Percentiles rank a stretch among this genome's conserved stretches.
Conservation (phyloP, 2,888 invertebrate genomes). For the Trichacis sp. region DNA sequence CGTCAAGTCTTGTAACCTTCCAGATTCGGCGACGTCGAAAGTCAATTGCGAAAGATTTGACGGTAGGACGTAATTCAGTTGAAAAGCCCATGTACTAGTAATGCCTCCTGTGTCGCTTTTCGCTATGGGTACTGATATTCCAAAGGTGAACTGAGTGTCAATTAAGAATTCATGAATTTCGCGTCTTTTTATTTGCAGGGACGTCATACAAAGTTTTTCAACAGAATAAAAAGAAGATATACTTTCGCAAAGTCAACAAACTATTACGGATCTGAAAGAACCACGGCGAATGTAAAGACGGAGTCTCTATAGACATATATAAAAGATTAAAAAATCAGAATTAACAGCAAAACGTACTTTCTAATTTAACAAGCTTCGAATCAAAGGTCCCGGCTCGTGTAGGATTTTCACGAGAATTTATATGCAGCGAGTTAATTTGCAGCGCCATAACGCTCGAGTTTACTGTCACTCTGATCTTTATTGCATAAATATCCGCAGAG, state of each 20-base stretch:
- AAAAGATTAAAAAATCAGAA: conserved; percentile 29
- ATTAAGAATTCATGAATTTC: too few species aligned
- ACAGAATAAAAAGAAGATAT: too few species aligned
- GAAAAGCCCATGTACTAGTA: conserved; percentile 57
- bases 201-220: too few species aligned
- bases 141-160: conserved; percentile 55
- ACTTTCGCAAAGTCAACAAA: conserved; percentile 1
- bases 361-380: conserved; percentile 44
- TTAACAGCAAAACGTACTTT: conserved; percentile 39
- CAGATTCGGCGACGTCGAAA: conserved; percentile 53
- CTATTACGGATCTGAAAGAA: not conserved
- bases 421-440: conserved; percentile 28
- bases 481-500: conserved; percentile 22
- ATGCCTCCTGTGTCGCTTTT: conserved; percentile 58
- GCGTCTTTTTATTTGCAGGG: too few species aligned
- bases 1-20: conserved; percentile 52
- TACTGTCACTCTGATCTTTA: conserved; percentile 11
- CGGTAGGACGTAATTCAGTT: conserved; percentile 64
- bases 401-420: conserved; percentile 40
- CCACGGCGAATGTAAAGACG: not conserved
- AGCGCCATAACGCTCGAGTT: conserved; percentile 22
- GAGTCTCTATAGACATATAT: conserved; percentile 9
- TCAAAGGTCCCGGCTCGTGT: conserved; percentile 39
- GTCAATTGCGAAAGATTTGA: conserved; percentile 62
- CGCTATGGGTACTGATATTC: conserved; percentile 57